phyloP scores from a whole-genome alignment of 2,113 vertebrate genomes.

The Hyla sarda region DNA sequence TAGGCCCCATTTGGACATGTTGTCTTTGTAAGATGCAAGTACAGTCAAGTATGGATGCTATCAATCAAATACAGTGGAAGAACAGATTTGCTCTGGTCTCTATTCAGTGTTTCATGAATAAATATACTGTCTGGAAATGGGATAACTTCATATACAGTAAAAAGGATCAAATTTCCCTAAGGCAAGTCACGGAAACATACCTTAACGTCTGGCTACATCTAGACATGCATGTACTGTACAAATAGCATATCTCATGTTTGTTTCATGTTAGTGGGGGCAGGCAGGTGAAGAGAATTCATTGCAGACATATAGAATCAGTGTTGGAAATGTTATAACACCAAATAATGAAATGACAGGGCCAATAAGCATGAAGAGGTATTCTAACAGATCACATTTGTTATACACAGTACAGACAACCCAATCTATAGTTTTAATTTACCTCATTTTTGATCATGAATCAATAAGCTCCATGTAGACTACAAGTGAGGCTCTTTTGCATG shows the following conservation, averaged over 20 bases:
- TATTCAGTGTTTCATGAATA: not conserved
- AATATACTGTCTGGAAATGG: not conserved
- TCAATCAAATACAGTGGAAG: constrained; percentile 14
- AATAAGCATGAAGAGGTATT: not conserved
- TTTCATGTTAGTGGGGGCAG: constrained; percentile 36
- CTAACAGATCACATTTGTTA: too few relatives aligned
- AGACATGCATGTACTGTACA: constrained; percentile 34
- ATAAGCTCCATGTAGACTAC: too few relatives aligned
- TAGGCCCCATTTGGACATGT: not conserved
- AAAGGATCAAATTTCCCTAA: constrained; percentile 1
- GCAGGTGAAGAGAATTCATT: constrained; percentile 48
- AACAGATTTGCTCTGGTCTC: not conserved
- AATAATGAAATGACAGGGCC: not conserved
- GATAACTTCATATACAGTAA: not conserved
- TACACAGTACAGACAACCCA: too few relatives aligned
- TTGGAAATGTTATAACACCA: constrained; percentile 30
- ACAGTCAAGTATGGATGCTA: not conserved
- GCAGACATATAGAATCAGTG: too few relatives aligned
- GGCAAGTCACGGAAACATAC: not conserved
- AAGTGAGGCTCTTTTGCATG: too few relatives aligned
- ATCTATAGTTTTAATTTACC: too few relatives aligned
- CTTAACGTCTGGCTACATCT: constrained; percentile 38
- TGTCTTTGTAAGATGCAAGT: not conserved
- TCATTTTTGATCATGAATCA: too few relatives aligned
- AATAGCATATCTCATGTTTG: constrained; percentile 51